Evolutionary conservation across 1,140 invertebrate species (phyloP).

Genomic region (Caenorhabditis elegans): DNA sequence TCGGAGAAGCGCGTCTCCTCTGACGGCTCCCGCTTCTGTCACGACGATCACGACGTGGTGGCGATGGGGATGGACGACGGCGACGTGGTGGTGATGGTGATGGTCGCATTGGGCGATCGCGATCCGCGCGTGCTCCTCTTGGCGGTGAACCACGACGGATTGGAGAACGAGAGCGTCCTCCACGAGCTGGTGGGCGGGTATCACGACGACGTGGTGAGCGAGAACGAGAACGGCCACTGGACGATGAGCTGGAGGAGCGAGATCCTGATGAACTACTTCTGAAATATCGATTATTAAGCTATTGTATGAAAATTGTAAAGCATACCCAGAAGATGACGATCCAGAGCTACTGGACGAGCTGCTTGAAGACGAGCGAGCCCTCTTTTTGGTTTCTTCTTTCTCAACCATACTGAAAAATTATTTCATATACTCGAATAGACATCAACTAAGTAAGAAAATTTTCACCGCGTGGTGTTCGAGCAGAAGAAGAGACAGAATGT

Average conservation of each 20-base stretch:
- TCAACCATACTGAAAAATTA: neutral
- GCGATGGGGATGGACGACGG: neutral
- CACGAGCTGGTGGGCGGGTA: neutral
- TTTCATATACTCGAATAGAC: neutral
- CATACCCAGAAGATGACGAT: slow-evolving; percentile 5
- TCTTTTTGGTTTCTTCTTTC: neutral
- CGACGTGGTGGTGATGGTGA: neutral
- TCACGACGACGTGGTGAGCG: neutral
- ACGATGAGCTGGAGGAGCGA: neutral
- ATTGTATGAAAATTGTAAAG: neutral
- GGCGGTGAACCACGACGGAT: slow-evolving; percentile 3
- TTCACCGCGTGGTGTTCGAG: too few relatives aligned
- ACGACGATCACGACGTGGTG: neutral
- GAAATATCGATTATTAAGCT: too few relatives aligned
- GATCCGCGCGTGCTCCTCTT: neutral
- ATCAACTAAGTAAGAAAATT: too few relatives aligned
- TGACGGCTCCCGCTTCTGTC: neutral
- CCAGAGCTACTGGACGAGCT: neutral
- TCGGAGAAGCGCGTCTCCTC: neutral
- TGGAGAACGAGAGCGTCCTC: neutral
- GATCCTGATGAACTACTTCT: slow-evolving; percentile 5
- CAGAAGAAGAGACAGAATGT: too few relatives aligned
- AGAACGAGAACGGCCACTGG: neutral
- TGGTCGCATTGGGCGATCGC: neutral
- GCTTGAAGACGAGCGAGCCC: neutral